Evolutionary conservation across 2,797 vertebrate species (phyloP).

Genomic region (Dromococcyx pavoninus): DNA sequence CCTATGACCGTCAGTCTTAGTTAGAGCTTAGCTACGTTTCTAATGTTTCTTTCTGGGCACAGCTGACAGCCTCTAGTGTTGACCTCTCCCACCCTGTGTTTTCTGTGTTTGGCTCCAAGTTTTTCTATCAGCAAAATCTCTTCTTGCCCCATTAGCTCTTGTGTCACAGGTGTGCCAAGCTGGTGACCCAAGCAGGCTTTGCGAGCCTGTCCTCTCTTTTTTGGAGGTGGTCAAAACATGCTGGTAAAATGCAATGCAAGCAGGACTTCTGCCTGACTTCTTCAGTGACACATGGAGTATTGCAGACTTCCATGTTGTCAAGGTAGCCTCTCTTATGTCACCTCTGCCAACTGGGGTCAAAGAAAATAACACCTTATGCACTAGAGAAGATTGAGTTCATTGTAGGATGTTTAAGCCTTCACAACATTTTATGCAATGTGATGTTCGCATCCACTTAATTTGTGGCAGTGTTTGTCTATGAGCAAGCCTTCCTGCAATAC

Average conservation of each 20-base stretch:
- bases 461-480: rapidly evolving
- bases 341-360: not conserved
- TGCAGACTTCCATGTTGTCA: not conserved
- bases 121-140: not conserved
- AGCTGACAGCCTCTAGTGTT: not conserved
- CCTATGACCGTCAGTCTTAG: not conserved
- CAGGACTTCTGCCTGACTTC: not conserved
- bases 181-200: not conserved
- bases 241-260: not conserved
- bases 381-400: not conserved
- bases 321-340: not conserved
- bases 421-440: not conserved
- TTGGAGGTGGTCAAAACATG: not conserved
- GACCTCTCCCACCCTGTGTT: not conserved
- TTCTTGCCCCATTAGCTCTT: not conserved
- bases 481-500: not conserved
- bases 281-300: not conserved
- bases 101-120: slow-evolving; percentile 4
- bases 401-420: not conserved
- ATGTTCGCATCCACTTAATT: not conserved
- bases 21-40: not conserved
- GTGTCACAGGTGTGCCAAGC: rapidly evolving
- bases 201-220: not conserved
- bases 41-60: not conserved
- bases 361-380: not conserved